Conservation (phyloP, 1,140 invertebrate genomes). For the Druon quercuslanigerum region DNA sequence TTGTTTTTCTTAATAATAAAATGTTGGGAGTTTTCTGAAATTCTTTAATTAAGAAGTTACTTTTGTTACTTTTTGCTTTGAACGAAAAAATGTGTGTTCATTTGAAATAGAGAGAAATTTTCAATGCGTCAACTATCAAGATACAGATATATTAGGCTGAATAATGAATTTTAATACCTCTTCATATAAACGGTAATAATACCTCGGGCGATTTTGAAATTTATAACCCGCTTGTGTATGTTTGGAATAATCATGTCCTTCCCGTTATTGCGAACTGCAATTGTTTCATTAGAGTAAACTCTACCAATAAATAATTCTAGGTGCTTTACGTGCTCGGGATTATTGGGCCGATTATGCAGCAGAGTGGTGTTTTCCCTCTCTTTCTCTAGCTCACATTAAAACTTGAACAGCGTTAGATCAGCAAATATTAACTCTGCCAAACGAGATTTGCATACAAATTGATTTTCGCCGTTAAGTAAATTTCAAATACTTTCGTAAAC, state of each 20-base stretch:
- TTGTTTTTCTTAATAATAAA: too few relatives aligned
- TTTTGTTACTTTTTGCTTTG: too few relatives aligned
- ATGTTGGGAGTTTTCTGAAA: too few relatives aligned
- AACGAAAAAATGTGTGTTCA: too few relatives aligned
- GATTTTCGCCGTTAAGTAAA: not conserved
- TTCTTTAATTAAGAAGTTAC: too few relatives aligned
- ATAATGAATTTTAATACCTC: slow-evolving; percentile 19
- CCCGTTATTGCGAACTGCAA: slow-evolving; percentile 19
- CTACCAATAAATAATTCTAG: slow-evolving; percentile 21
- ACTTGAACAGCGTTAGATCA: slow-evolving; percentile 28
- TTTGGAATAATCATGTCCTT: slow-evolving; percentile 9
- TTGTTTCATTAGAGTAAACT: slow-evolving; percentile 22
- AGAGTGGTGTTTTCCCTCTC: slow-evolving; percentile 1
- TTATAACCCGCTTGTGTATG: slow-evolving; percentile 1
- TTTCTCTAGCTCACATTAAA: slow-evolving; percentile 11
- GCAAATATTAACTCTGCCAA: slow-evolving; percentile 10
- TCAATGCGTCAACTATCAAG: too few relatives aligned
- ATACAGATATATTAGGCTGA: not conserved
- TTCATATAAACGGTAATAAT: slow-evolving; percentile 6
- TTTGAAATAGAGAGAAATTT: too few relatives aligned
- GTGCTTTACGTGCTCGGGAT: slow-evolving; percentile 27
- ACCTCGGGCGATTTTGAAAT: slow-evolving; percentile 16
- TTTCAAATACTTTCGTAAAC: not conserved
- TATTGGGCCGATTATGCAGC: slow-evolving; percentile 29
- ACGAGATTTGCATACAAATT: slow-evolving; percentile 25